Conservation (phyloP, 2,797 vertebrate genomes). For the Phataginus tricuspis region DNA sequence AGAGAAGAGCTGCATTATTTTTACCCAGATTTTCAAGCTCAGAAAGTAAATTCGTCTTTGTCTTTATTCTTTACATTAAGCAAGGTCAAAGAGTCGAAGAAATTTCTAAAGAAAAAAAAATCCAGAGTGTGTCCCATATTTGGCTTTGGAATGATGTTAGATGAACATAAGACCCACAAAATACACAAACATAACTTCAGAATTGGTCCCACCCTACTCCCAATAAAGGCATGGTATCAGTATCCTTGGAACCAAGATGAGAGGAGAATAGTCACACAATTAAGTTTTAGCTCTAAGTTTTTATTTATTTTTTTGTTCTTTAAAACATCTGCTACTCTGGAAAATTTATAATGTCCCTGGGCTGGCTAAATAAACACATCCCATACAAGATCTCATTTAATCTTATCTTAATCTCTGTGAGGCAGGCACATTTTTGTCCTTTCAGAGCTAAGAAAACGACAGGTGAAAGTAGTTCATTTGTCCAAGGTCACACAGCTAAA, state of each 20-base stretch:
- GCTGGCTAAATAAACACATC: slow-evolving; percentile 19
- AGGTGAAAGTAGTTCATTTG: neutral
- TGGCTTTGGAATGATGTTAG: slow-evolving; percentile 20
- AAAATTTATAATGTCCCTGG: neutral
- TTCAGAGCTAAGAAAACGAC: slow-evolving; percentile 27
- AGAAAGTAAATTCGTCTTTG: slow-evolving; percentile 52
- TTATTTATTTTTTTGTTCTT: slow-evolving; percentile 39
- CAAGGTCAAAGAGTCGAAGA: slow-evolving; percentile 29
- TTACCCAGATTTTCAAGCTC: slow-evolving; percentile 41
- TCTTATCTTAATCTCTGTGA: neutral
- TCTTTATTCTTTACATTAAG: slow-evolving; percentile 21
- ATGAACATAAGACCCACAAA: neutral
- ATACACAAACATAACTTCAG: slow-evolving; percentile 37
- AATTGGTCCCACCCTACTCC: neutral
- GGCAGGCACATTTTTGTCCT: slow-evolving; percentile 24
- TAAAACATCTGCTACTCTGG: neutral
- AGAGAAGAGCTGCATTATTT: neutral
- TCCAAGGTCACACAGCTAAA: neutral
- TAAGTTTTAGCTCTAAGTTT: slow-evolving; percentile 6
- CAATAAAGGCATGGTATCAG: slow-evolving; percentile 18
- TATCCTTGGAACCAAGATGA: neutral
- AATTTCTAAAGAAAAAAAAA: slow-evolving; percentile 55
- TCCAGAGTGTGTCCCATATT: neutral
- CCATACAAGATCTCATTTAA: neutral
- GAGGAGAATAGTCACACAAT: neutral